Evolutionary conservation across 2,113 vertebrate species (phyloP).

Genomic region (Leuciscus idus): DNA sequence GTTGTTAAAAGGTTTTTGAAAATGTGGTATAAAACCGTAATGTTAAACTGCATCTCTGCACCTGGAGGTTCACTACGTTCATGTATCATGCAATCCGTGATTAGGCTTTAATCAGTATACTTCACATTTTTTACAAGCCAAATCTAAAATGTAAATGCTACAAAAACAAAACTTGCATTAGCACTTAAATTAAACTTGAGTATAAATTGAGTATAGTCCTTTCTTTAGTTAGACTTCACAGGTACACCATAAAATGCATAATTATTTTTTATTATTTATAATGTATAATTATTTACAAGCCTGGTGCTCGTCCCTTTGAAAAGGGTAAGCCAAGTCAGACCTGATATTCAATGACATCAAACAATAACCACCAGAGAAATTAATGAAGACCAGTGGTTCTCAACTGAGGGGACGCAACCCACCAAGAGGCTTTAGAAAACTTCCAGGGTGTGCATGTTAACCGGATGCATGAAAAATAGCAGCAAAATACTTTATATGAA

Average conservation of each 20-base stretch:
- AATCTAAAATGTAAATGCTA: not conserved
- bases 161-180: no score
- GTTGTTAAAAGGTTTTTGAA: not conserved
- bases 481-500: not conserved
- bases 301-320: not conserved
- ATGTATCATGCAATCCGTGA: not conserved
- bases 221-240: not conserved
- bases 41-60: conserved; percentile 19
- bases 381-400: not conserved
- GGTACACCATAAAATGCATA: not conserved
- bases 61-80: conserved; percentile 12
- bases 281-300: not conserved
- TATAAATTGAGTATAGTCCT: not conserved
- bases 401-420: not conserved
- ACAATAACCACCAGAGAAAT: not conserved
- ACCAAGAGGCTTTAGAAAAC: not conserved
- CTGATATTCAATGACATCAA: not conserved
- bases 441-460: no score
- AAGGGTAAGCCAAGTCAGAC: not conserved
- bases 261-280: no score
- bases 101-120: not conserved
- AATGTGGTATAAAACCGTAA: not conserved
- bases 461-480: not conserved
- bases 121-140: not conserved
- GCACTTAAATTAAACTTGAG: not conserved